Base-by-base conservation (phyloP, 2,888 invertebrate genomes). In the Biston betularia region DNA sequence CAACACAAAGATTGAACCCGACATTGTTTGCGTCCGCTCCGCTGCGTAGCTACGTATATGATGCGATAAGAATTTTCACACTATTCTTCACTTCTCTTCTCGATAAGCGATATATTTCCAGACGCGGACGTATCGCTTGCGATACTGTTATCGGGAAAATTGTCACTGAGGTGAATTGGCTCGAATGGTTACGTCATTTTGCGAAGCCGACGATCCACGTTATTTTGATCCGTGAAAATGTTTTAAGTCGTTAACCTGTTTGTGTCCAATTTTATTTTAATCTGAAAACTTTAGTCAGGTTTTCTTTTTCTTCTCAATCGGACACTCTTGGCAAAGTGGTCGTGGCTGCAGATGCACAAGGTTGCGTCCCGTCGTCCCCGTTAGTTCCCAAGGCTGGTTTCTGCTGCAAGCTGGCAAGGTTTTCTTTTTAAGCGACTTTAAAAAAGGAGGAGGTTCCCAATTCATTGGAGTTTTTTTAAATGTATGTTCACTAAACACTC, bases 1-100 rank as follows among this genome's bases (percentile, higher is more conserved):
- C 14, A 58, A 52, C 48, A 15, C 42, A 49, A 48, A 48, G 72
- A 73, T 75, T 71, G 56, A 38, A 24, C 24, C 66, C 72, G 69
- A 78, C 76, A 79, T 48, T 24, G 42, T 42, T 44, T 38, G 35
- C 15, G 50, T 71, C 58, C 77, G 69, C 76, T 68, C 74, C 73
- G 73, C 42, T 71, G 76, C 77, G 74, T 73, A 55, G 69, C 69
- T 74, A 24, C 24, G 24, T 24, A 75, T 75, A 68, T 75, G 69
- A 75, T 78, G 73, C 75, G 75, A 79, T 80, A 76, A 81, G 46
- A 66, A 76, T 77, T 75, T 80, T 79, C 76, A 79, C 79, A 81
- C 76, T 76, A 77, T 76, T 78, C 72, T 34, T 34, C 34, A 11
- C 40, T 46, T 57, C 63, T 58, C 42, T 57, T 42, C 46, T 48